Base-by-base conservation (phyloP, 2,113 vertebrate genomes). In the Limnothrissa miodon region DNA sequence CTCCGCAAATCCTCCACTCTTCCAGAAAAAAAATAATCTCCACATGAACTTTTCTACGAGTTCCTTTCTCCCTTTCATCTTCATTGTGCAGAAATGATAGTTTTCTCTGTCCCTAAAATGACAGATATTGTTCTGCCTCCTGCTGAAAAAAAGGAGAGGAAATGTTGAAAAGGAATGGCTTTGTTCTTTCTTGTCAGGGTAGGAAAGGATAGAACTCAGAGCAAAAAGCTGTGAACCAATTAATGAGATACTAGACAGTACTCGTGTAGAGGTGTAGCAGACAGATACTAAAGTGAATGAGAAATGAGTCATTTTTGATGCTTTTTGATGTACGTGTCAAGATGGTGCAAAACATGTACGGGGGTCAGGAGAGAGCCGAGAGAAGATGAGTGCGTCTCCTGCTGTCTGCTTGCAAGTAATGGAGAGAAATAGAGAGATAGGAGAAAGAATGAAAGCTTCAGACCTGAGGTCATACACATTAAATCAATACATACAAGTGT, bases 241-340 rank as follows among this genome's bases (percentile, higher is more conserved):
- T 82, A 90, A 87, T 19, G 62, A 48, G 86, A 88, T 78, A 83
- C 87, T 90, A 90, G 84, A 87, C 85, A 89, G 88, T n/a, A n/a
- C n/a, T n/a, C n/a, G n/a, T 84, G 82, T 88, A 89, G 84, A 87
- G 85, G 87, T 88, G 89, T 90, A 90, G 80, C 85, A 53, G 39
- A 36, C 59, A 70, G 70, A 90, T 10, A 86, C 90, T 88, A 90
- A 89, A 90, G 88, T 80, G 80, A 83, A 83, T 84, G 78, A 36
- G 29, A 82, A 82, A 86, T 62, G 39, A 42, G 80, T 53, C 45
- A 83, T 51, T 78, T 53, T 53, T 5, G 15, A 23, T 53, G 51
- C 51, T 53, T 53, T 53, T 23, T 53, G 51, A 53, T 53, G 21
- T 23, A 53, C 23, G 59, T 66, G 29, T 33, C 59, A 66, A 33